Evolutionary conservation across 2,888 invertebrate species (phyloP).

Genomic region (Mechanitis messenoides): DNA sequence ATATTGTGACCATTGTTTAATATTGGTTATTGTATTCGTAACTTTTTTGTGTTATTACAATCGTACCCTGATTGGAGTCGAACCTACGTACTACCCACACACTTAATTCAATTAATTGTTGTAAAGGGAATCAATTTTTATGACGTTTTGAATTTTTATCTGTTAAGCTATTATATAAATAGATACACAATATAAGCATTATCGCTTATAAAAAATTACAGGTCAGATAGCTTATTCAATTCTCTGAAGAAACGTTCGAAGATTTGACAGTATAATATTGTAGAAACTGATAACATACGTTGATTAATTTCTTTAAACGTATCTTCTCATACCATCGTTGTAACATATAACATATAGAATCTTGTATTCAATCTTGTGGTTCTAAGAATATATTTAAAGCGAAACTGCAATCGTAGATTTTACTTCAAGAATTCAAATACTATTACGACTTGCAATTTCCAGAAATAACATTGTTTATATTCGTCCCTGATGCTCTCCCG

Average conservation of each 20-base stretch:
- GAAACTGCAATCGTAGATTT: conserved; percentile 2
- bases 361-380: no score
- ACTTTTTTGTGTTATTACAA: no score
- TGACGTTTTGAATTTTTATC: conserved; percentile 21
- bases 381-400: background rate
- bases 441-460: conserved; percentile 48
- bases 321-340: no score
- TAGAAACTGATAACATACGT: no score
- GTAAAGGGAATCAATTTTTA: conserved; percentile 18
- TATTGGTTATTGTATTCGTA: no score
- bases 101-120: conserved; percentile 16
- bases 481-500: conserved; percentile 68
- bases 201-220: background rate
- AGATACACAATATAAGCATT: background rate
- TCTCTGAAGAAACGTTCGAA: background rate
- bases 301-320: no score
- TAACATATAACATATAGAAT: no score
- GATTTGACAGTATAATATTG: no score
- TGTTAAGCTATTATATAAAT: conserved; percentile 13
- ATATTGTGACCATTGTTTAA: no score
- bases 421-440: conserved; percentile 12
- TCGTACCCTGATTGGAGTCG: no score
- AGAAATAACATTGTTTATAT: conserved; percentile 70
- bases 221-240: background rate
- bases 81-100: conserved; percentile 10